Evolutionary conservation across 2,888 invertebrate species (phyloP).

Genomic region (Mesorhabditis sp.): DNA sequence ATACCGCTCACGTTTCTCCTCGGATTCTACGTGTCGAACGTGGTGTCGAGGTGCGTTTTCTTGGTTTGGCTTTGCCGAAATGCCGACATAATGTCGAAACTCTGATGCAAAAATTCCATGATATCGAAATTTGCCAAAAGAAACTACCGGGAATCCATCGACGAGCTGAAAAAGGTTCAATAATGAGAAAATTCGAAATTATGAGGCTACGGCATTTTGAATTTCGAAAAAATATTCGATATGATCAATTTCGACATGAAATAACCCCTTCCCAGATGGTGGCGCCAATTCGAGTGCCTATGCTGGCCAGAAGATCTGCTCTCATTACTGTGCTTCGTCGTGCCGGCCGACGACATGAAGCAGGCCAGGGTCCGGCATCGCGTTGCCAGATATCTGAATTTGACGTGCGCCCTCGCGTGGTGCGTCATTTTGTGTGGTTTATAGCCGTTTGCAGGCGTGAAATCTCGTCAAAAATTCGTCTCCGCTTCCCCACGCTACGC

Average conservation of each 20-base stretch:
- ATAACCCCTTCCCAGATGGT: slow-evolving; percentile 46
- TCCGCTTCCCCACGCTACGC: slow-evolving; percentile 59
- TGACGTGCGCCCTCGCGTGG: slow-evolving; percentile 42
- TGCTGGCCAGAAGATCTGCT: slow-evolving; percentile 43
- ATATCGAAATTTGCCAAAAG: too few relatives aligned
- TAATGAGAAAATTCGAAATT: background rate
- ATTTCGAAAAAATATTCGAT: slow-evolving; percentile 26
- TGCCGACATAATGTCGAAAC: too few relatives aligned
- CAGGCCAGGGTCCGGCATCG: slow-evolving; percentile 29
- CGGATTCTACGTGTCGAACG: slow-evolving; percentile 18
- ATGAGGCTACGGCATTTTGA: background rate
- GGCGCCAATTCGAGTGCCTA: slow-evolving; percentile 42
- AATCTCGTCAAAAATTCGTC: slow-evolving; percentile 36
- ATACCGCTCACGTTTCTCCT: slow-evolving; percentile 21
- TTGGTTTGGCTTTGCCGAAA: too few relatives aligned
- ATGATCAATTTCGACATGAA: slow-evolving; percentile 34
- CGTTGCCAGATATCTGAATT: slow-evolving; percentile 43
- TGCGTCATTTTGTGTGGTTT: background rate
- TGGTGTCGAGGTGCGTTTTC: slow-evolving; percentile 10
- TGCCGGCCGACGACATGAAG: slow-evolving; percentile 22
- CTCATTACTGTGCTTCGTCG: slow-evolving; percentile 30
- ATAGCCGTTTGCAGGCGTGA: slow-evolving; percentile 25
- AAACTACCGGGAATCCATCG: slow-evolving; percentile 5
- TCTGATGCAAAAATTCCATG: too few relatives aligned
- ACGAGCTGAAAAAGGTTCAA: background rate